phyloP scores from a whole-genome alignment of 2,888 invertebrate genomes.

The Lypha dubia region DNA sequence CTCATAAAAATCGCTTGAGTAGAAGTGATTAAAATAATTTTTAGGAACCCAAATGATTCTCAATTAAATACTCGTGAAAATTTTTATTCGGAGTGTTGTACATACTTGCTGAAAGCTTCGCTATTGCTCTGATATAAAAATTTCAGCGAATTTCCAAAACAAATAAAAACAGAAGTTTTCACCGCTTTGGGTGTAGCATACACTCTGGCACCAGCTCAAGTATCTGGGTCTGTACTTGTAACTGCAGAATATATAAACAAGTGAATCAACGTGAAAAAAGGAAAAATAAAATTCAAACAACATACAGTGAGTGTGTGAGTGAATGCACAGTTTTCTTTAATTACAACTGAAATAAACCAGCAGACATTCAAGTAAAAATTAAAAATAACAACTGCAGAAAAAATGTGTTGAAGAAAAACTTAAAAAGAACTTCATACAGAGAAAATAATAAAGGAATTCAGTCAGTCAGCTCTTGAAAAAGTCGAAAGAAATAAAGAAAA shows the following conservation, averaged over 20 bases:
- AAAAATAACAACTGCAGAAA: not conserved
- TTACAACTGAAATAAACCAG: constrained; percentile 49
- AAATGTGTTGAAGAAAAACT: not conserved
- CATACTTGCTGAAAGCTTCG: too few relatives aligned
- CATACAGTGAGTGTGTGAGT: not conserved
- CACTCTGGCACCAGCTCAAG: not conserved
- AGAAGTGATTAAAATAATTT: too few relatives aligned
- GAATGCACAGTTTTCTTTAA: constrained; percentile 63
- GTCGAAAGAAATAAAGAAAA: constrained; percentile 36
- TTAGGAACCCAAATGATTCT: too few relatives aligned
- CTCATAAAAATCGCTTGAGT: too few relatives aligned
- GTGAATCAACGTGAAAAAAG: constrained; percentile 32
- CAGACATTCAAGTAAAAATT: constrained; percentile 23
- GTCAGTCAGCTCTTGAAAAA: constrained; percentile 53
- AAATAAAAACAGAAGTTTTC: too few relatives aligned
- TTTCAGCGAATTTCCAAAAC: too few relatives aligned
- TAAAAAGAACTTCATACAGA: not conserved
- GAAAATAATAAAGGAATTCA: constrained; percentile 46
- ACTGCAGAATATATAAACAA: constrained; percentile 42
- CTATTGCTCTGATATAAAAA: too few relatives aligned
- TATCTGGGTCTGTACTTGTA: constrained; percentile 32
- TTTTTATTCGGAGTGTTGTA: too few relatives aligned
- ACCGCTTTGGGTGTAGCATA: not conserved
- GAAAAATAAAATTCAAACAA: constrained; percentile 12
- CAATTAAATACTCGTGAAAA: too few relatives aligned